These are phyloP conservation scores for Oopsacas minuta DNA, from an alignment of 37 sponge, comb jelly and placozoan species.

Conservation along the genomic window DNA sequence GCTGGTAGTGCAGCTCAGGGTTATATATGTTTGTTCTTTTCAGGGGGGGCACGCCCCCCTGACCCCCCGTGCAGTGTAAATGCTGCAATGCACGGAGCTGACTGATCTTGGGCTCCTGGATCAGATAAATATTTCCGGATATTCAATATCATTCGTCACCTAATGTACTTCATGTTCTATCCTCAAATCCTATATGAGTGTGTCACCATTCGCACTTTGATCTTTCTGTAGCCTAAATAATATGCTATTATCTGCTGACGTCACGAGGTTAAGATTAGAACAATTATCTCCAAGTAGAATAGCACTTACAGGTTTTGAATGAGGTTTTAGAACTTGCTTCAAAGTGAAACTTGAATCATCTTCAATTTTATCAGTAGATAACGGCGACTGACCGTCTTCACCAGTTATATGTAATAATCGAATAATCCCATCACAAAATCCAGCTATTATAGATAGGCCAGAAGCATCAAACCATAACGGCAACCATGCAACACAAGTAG, in stretches of 20 bases:
- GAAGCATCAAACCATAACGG: conserved; percentile 39
- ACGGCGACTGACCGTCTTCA: conserved; percentile 14
- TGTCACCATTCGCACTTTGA: conserved; percentile 12
- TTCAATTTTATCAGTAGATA: neutral
- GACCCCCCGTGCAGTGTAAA: too few relatives aligned
- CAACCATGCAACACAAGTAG: neutral
- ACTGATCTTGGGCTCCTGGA: too few relatives aligned
- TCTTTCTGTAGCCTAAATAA: conserved; percentile 15
- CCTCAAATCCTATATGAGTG: too few relatives aligned
- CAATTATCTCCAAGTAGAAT: neutral
- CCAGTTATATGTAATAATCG: conserved; percentile 33
- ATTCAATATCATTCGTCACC: too few relatives aligned
- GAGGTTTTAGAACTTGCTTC: conserved; percentile 82
- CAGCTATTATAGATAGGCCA: conserved; percentile 56
- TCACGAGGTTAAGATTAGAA: neutral
- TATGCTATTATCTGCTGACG: neutral
- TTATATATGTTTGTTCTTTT: too few relatives aligned
- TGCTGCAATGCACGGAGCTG: too few relatives aligned
- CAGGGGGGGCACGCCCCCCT: too few relatives aligned
- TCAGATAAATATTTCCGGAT: too few relatives aligned
- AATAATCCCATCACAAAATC: conserved; percentile 78
- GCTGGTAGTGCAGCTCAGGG: too few relatives aligned
- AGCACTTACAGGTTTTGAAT: conserved; percentile 47
- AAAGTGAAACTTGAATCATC: conserved; percentile 32
- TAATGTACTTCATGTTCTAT: too few relatives aligned